phyloP scores from a whole-genome alignment of 1,140 invertebrate genomes.

The Trissolcus basalis region DNA sequence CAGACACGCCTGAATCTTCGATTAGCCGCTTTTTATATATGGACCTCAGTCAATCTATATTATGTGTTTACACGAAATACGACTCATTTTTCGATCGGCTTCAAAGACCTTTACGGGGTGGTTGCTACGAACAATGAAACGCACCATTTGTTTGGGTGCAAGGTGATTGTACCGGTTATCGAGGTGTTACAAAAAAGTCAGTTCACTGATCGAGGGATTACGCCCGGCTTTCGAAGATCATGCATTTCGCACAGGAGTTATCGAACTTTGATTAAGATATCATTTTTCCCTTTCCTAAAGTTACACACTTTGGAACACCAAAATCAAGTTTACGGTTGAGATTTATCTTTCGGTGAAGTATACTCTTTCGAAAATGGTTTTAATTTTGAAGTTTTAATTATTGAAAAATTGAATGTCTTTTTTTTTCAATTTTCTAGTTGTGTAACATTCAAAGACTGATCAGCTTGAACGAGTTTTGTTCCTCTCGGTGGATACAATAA shows the following conservation, averaged over 20 bases:
- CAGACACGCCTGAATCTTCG: constrained; percentile 35
- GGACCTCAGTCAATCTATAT: constrained; percentile 25
- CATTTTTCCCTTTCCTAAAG: background rate
- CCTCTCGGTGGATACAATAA: too few species aligned
- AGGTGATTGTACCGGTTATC: constrained; percentile 25
- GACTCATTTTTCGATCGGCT: constrained; percentile 4
- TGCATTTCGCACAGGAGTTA: background rate
- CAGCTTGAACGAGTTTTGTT: too few species aligned
- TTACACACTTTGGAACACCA: background rate
- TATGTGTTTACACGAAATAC: constrained; percentile 31
- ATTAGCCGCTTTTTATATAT: constrained; percentile 38
- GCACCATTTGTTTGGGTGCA: constrained; percentile 16
- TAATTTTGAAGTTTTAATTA: too few species aligned
- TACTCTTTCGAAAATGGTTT: too few species aligned
- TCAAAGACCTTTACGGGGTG: constrained; percentile 19
- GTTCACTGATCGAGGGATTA: background rate
- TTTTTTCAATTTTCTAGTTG: too few species aligned
- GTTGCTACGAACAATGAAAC: constrained; percentile 23
- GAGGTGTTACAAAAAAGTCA: background rate
- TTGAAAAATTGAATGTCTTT: too few species aligned
- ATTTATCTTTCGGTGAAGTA: too few species aligned
- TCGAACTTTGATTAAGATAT: constrained; percentile 3
- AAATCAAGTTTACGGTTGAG: too few species aligned
- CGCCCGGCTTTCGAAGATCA: background rate
- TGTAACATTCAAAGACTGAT: too few species aligned